These are phyloP conservation scores for Atta texana DNA, from an alignment of 1,140 invertebrate genomes.

Conservation along the genomic window DNA sequence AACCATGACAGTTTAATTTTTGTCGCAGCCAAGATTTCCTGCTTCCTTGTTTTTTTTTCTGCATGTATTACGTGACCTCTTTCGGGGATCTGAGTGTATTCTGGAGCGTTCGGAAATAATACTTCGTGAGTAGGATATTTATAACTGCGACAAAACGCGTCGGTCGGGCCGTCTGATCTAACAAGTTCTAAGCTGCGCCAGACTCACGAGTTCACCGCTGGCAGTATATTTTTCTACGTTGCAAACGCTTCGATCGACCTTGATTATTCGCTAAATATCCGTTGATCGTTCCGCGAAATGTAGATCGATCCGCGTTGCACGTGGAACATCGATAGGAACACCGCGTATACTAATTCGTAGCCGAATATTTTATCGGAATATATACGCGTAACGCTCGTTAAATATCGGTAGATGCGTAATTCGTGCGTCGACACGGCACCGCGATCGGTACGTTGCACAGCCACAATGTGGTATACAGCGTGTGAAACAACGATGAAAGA, in stretches of 20 bases:
- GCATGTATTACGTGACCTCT: conserved; percentile 70
- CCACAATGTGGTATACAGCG: conserved; percentile 25
- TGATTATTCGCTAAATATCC: conserved; percentile 47
- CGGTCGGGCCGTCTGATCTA: conserved; percentile 71
- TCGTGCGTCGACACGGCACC: not conserved
- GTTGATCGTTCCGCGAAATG: conserved; percentile 16
- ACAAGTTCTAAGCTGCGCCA: conserved; percentile 67
- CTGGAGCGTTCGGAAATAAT: conserved; percentile 76
- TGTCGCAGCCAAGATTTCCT: conserved; percentile 39
- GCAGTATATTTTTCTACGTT: conserved; percentile 64
- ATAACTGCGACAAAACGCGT: conserved; percentile 72
- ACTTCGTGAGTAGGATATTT: conserved; percentile 75
- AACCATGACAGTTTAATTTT: not conserved
- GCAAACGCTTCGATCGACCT: conserved; percentile 38
- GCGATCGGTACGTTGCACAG: not conserved
- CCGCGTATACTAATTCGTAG: conserved; percentile 1
- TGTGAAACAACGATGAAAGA: conserved; percentile 52
- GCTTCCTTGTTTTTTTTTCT: conserved; percentile 66
- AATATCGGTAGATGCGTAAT: conserved; percentile 36
- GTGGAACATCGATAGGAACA: not conserved
- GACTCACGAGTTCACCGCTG: conserved; percentile 32
- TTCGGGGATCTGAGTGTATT: conserved; percentile 70
- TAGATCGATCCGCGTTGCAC: conserved; percentile 2
- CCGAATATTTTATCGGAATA: not conserved
- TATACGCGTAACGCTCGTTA: conserved; percentile 38